phyloP scores from a whole-genome alignment of 1,140 invertebrate species.

The Mylabris phalerata region DNA sequence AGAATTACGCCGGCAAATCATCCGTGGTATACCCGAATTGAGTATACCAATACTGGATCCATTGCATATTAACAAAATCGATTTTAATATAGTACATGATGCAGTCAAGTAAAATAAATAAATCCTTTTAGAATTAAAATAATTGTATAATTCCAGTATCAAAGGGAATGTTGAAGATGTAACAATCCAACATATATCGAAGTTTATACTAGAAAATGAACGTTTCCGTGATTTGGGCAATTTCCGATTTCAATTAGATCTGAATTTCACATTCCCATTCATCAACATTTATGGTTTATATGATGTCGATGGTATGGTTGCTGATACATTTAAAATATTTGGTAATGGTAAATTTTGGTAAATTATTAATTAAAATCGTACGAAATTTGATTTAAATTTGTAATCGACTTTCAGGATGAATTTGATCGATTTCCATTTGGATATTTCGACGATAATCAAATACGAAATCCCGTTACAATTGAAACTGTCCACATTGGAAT shows the following conservation, averaged over 20 bases:
- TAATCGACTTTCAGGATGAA: constrained; percentile 21
- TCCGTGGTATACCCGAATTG: constrained; percentile 38
- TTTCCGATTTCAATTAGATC: constrained; percentile 32
- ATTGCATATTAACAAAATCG: constrained; percentile 35
- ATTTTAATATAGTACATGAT: constrained; percentile 38
- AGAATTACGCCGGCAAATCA: constrained; percentile 35
- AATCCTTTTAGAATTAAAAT: constrained; percentile 5
- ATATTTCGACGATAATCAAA: constrained; percentile 28
- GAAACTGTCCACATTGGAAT: constrained; percentile 21
- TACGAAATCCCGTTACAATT: constrained; percentile 23
- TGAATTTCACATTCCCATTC: constrained; percentile 36
- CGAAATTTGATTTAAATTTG: background rate
- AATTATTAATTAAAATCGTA: constrained; percentile 1
- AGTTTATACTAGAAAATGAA: constrained; percentile 36
- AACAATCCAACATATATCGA: constrained; percentile 36
- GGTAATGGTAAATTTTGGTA: constrained; percentile 38
- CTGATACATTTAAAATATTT: constrained; percentile 29
- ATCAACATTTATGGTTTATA: constrained; percentile 33
- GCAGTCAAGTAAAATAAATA: constrained; percentile 31
- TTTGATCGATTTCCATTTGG: constrained; percentile 26
- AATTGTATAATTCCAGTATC: constrained; percentile 23
- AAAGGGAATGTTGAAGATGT: constrained; percentile 35
- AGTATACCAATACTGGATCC: constrained; percentile 39
- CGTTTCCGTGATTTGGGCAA: constrained; percentile 29
- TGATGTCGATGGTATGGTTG: constrained; percentile 31